Evolutionary conservation across 2,888 invertebrate species (phyloP).

Genomic region (Cantharis lateralis): DNA sequence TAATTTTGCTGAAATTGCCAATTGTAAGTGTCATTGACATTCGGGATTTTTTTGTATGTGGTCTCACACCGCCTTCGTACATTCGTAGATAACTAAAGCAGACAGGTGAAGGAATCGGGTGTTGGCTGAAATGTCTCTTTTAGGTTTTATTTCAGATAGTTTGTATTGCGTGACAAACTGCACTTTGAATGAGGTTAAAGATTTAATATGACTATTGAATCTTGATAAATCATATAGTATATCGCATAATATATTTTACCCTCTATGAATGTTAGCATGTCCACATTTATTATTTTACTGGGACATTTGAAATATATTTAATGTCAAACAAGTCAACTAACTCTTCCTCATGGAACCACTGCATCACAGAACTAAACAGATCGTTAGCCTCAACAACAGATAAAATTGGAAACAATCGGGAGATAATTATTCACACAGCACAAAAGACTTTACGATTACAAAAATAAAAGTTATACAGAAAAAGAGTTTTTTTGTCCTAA

Average conservation of each 20-base stretch:
- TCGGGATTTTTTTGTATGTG: no score
- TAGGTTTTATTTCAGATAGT: not conserved
- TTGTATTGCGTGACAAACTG: not conserved
- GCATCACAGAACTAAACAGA: no score
- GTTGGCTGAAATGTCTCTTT: not conserved
- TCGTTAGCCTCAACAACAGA: no score
- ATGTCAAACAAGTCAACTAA: not conserved
- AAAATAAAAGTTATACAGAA: no score
- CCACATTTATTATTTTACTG: not conserved
- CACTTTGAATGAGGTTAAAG: not conserved
- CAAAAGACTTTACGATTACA: no score
- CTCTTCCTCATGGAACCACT: no score
- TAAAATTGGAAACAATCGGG: no score
- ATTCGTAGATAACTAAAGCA: not conserved
- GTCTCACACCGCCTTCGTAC: no score
- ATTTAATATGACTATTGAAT: not conserved
- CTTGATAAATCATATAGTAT: not conserved
- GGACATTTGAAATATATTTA: not conserved
- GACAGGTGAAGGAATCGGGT: not conserved
- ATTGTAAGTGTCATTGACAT: no score
- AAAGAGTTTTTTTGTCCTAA: not conserved
- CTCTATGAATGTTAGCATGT: not conserved
- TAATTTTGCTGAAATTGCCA: no score
- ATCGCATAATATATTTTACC: not conserved
- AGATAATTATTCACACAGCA: no score